Percentiles rank a stretch among this genome's conserved stretches.
Evolutionary conservation across 2,888 invertebrate genomes (phyloP).

Genomic region (Thymelicus acteon): DNA sequence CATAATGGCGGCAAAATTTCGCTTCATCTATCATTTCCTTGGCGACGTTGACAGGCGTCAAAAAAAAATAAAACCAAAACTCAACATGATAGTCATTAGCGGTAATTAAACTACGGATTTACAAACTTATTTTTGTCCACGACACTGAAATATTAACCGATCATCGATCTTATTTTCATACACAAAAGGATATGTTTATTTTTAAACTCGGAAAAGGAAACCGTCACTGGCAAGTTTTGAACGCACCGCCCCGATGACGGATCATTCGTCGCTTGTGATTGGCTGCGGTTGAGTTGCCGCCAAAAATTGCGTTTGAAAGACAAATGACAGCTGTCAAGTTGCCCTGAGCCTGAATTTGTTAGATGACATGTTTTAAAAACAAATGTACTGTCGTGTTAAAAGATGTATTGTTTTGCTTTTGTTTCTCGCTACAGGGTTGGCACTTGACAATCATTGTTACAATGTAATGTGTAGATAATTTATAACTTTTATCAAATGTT

Average conservation of each 20-base stretch:
- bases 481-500: too few relatives aligned
- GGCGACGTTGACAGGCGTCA: slow-evolving; percentile 46
- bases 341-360: slow-evolving; percentile 63
- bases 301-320: slow-evolving; percentile 61
- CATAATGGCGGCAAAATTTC: slow-evolving; percentile 41
- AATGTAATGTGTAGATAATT: too few relatives aligned
- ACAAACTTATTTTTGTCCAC: slow-evolving; percentile 45
- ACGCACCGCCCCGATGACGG: slow-evolving; percentile 56
- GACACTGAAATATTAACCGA: slow-evolving; percentile 11
- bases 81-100: slow-evolving; percentile 61
- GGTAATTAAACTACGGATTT: slow-evolving; percentile 57
- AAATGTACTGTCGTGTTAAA: slow-evolving; percentile 45
- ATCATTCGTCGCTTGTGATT: slow-evolving; percentile 75
- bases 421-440: neutral
- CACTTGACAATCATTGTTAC: too few relatives aligned
- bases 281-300: slow-evolving; percentile 62
- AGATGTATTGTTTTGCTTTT: slow-evolving; percentile 32
- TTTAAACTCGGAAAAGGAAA: slow-evolving; percentile 7
- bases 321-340: slow-evolving; percentile 75
- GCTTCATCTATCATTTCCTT: slow-evolving; percentile 54
- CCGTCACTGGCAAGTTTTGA: slow-evolving; percentile 42
- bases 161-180: slow-evolving; percentile 41
- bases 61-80: slow-evolving; percentile 50
- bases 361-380: slow-evolving; percentile 65
- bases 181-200: slow-evolving; percentile 13